phyloP scores from a whole-genome alignment of 2,113 vertebrate genomes.

The Lynx canadensis region DNA sequence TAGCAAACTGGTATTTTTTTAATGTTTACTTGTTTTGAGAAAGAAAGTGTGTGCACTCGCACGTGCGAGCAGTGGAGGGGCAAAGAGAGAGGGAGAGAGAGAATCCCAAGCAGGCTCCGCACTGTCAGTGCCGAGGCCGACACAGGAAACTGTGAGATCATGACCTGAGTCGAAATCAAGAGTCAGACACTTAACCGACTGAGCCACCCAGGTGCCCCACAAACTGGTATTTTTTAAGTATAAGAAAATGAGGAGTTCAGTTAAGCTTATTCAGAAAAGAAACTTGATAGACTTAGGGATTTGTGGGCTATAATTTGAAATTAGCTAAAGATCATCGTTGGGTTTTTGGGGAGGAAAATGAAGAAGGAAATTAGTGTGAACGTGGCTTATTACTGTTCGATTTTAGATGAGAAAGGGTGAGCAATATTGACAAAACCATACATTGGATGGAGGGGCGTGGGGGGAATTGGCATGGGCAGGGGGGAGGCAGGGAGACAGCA shows the following conservation, averaged over 20 bases:
- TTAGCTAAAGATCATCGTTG: not conserved
- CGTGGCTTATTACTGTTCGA: not conserved
- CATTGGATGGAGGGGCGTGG: not conserved
- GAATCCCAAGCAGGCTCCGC: no score
- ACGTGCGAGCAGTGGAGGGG: no score
- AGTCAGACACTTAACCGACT: no score
- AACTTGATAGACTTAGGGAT: not conserved
- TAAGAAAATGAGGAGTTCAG: not conserved
- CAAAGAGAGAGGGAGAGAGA: no score
- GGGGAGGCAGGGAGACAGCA: not conserved
- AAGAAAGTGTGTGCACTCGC: no score
- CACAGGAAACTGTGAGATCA: no score
- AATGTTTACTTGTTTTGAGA: no score
- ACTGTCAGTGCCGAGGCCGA: no score
- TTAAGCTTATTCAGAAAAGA: not conserved
- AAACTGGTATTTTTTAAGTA: not conserved
- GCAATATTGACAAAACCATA: not conserved
- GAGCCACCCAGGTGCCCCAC: no score
- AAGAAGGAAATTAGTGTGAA: not conserved
- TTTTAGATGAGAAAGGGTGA: not conserved
- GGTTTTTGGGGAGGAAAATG: not conserved
- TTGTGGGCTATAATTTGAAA: not conserved
- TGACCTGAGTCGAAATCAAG: no score
- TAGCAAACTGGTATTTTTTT: not conserved
- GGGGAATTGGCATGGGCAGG: not conserved